Percentiles rank a stretch among this genome's conserved stretches.
These are phyloP conservation scores for Tympanuchus pallidicinctus DNA, from an alignment of 2,113 vertebrate species.

Conservation along the genomic window DNA sequence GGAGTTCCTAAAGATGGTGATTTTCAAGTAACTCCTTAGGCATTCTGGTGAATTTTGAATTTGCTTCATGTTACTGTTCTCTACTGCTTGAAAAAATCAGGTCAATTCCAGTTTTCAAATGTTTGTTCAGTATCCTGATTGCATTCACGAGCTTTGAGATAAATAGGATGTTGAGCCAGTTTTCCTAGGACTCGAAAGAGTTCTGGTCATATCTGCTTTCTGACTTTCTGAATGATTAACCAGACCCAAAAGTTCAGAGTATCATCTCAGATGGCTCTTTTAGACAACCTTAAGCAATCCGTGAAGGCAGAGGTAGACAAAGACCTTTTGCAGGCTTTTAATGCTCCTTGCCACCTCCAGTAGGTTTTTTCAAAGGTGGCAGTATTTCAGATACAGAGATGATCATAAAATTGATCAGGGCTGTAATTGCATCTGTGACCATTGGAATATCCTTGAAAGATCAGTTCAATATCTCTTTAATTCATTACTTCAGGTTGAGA, in stretches of 20 bases:
- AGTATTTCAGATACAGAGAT: neutral
- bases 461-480: neutral
- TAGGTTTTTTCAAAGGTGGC: neutral
- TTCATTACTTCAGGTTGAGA: neutral
- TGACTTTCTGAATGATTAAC: neutral
- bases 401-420: neutral
- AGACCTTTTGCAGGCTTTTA: neutral
- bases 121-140: neutral
- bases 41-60: neutral
- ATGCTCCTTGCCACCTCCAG: neutral
- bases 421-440: neutral
- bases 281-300: neutral
- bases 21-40: neutral
- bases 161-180: neutral
- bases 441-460: neutral
- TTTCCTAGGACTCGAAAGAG: neutral
- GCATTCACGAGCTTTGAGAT: neutral
- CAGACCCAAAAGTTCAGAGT: neutral
- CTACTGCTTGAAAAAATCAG: neutral
- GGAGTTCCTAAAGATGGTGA: neutral
- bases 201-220: neutral
- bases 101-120: neutral
- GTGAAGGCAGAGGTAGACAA: neutral
- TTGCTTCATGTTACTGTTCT: neutral
- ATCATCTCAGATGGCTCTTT: neutral